These are phyloP conservation scores for Xylota sylvarum DNA, from an alignment of 2,888 invertebrate genomes.

Conservation along the genomic window DNA sequence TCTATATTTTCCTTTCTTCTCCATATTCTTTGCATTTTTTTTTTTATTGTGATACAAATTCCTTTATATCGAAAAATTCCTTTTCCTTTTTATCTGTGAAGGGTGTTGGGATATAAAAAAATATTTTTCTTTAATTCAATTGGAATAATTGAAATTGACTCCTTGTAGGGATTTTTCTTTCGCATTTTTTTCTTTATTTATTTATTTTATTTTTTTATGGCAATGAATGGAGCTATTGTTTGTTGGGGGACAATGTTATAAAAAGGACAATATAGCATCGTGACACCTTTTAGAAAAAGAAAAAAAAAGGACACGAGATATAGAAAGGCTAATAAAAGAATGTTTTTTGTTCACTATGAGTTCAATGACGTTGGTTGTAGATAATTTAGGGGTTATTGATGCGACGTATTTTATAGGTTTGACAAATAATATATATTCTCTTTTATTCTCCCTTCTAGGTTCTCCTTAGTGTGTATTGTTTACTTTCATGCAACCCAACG, in stretches of 20 bases:
- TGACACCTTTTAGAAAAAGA: neutral
- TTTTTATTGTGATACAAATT: neutral
- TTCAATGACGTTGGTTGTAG: neutral
- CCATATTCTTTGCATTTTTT: neutral
- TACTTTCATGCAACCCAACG: no score
- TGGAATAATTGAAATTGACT: conserved; percentile 46
- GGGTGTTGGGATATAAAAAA: conserved; percentile 6
- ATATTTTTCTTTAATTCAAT: conserved; percentile 24
- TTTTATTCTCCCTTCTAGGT: no score
- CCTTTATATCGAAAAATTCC: neutral
- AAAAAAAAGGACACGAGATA: neutral
- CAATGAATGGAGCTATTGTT: neutral
- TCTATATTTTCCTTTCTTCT: conserved; percentile 2
- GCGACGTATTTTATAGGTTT: neutral
- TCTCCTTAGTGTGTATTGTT: no score
- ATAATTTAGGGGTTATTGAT: neutral
- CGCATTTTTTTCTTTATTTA: neutral
- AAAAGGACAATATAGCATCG: conserved; percentile 11
- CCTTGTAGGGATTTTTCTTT: conserved; percentile 7
- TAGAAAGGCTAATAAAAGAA: neutral
- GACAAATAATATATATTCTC: neutral
- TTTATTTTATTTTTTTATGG: neutral
- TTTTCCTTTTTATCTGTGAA: conserved; percentile 24
- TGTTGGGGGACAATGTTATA: neutral
- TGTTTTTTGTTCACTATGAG: neutral